Conservation (phyloP, 2,113 vertebrate genomes). For the Cacatua alba region DNA sequence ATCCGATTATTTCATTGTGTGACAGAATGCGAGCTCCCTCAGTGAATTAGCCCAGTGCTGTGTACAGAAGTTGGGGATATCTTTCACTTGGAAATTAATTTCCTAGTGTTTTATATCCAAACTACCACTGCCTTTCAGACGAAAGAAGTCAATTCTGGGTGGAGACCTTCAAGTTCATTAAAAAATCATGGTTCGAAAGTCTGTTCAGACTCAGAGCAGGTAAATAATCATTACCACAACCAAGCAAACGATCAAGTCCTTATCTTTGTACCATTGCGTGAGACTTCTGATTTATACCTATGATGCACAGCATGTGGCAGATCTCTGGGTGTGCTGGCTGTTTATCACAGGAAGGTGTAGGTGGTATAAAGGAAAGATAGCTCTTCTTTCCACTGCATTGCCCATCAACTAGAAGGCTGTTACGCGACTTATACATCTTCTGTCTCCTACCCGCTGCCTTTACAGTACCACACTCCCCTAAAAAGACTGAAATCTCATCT, state of each 20-base stretch:
- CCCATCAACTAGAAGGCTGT: not conserved
- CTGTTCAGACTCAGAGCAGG: not conserved
- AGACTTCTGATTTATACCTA: not conserved
- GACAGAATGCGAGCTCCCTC: not conserved
- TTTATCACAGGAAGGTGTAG: not conserved
- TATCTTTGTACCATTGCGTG: not conserved
- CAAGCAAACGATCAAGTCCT: not conserved
- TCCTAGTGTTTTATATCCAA: not conserved
- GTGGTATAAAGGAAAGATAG: not conserved
- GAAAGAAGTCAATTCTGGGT: not conserved
- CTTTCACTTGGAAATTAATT: not conserved
- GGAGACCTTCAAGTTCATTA: not conserved
- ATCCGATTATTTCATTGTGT: not conserved
- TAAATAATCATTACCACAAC: not conserved
- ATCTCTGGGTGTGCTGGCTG: not conserved
- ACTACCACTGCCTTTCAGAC: not conserved
- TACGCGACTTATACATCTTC: not conserved
- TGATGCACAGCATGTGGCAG: not conserved
- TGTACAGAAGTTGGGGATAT: not conserved
- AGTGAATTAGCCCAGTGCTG: not conserved
- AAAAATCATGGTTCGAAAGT: not conserved
- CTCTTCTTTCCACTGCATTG: not conserved
- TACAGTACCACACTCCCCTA: not conserved
- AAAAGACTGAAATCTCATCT: not conserved
- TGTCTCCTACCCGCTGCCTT: not conserved